phyloP scores from a whole-genome alignment of 2,113 vertebrate genomes.

The Corvus cornix region DNA sequence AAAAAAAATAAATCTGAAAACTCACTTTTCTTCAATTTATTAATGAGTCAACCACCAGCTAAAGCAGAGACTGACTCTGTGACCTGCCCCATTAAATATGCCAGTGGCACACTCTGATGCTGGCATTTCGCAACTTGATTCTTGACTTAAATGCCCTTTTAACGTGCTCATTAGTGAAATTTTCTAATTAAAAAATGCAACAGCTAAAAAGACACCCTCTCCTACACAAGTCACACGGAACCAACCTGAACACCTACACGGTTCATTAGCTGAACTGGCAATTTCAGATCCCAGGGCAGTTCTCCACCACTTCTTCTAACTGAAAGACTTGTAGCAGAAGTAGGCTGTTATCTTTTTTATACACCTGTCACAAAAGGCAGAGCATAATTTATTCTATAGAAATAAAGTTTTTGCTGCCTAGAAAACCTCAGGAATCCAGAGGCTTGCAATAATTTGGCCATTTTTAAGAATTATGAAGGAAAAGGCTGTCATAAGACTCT shows the following conservation, averaged over 20 bases:
- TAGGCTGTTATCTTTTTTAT: neutral
- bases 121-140: constrained; percentile 41
- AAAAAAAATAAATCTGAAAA: neutral
- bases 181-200: constrained; percentile 52
- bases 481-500: neutral
- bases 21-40: neutral
- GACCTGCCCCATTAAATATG: constrained; percentile 12
- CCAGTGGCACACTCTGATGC: neutral
- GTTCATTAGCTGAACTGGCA: constrained; percentile 50
- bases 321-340: constrained; percentile 29
- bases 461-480: neutral
- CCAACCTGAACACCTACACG: constrained; percentile 2
- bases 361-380: constrained; percentile 1
- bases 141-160: constrained; percentile 55
- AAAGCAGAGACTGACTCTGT: neutral
- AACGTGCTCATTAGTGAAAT: constrained; percentile 37
- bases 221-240: constrained; percentile 31
- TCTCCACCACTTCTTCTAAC: constrained; percentile 19
- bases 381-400: neutral
- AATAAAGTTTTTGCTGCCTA: neutral
- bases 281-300: constrained; percentile 33
- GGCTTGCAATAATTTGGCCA: neutral
- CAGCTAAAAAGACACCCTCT: neutral
- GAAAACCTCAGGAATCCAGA: neutral
- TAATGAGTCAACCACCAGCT: neutral